Evolutionary conservation across 2,888 invertebrate genomes (phyloP).

Genomic region (Oxyteleia sp.): DNA sequence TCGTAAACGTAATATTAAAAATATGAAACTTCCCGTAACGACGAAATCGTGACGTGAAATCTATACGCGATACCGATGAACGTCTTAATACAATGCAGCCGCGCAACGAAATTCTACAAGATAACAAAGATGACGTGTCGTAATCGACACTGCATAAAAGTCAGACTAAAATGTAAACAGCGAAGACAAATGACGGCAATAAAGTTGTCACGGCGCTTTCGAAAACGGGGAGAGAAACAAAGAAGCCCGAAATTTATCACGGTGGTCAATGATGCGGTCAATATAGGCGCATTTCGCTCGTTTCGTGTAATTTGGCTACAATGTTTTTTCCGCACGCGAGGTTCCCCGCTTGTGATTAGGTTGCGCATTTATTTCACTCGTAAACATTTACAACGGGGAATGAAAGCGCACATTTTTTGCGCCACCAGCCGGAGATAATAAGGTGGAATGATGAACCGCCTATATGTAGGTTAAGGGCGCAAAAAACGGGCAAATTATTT

Average conservation of each 20-base stretch:
- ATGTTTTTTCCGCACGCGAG: conserved; percentile 14
- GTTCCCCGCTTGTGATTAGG: conserved; percentile 41
- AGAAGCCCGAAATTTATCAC: conserved; percentile 46
- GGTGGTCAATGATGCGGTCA: conserved; percentile 27
- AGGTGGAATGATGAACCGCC: conserved; percentile 25
- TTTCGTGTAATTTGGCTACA: conserved; percentile 53
- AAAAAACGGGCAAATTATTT: conserved; percentile 31
- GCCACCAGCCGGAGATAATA: conserved; percentile 24
- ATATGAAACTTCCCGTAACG: conserved; percentile 10
- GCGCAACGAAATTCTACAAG: conserved; percentile 12
- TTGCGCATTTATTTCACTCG: conserved; percentile 45
- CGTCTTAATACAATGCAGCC: conserved; percentile 42
- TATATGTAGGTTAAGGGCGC: conserved; percentile 64
- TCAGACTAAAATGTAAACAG: conserved; percentile 51
- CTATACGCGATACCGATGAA: conserved; percentile 22
- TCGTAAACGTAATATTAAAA: conserved; percentile 24
- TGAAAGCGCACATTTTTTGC: conserved; percentile 34
- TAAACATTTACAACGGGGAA: conserved; percentile 39
- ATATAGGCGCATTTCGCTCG: conserved; percentile 39
- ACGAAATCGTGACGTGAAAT: conserved; percentile 41
- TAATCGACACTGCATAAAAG: conserved; percentile 58
- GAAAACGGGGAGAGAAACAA: conserved; percentile 41
- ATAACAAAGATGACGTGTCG: conserved; percentile 46
- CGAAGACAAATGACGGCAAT: conserved; percentile 56
- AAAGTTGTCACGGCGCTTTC: conserved; percentile 36